Evolutionary conservation across 2,888 invertebrate species (phyloP).

Genomic region (Eupithecia pulchellata): DNA sequence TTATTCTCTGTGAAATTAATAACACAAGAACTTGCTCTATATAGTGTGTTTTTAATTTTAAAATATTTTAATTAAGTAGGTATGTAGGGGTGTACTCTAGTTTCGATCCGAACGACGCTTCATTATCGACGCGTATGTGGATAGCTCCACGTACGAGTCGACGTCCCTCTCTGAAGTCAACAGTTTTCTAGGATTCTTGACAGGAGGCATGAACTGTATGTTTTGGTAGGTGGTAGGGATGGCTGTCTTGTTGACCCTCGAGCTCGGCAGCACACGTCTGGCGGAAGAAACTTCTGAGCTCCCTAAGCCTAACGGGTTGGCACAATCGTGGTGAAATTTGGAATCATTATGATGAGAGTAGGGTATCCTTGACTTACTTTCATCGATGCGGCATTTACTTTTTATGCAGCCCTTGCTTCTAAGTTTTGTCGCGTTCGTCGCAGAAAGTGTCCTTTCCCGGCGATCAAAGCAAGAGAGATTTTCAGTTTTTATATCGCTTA

Average conservation of each 20-base stretch:
- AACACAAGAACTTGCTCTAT: background rate
- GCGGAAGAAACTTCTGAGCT: background rate
- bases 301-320: constrained; percentile 21
- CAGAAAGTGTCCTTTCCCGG: constrained; percentile 27
- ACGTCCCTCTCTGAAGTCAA: constrained; percentile 59
- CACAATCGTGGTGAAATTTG: constrained; percentile 64
- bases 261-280: background rate
- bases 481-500: constrained; percentile 54
- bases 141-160: constrained; percentile 47
- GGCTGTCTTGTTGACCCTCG: background rate
- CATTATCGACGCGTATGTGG: background rate
- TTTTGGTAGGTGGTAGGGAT: background rate
- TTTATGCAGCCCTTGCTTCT: constrained; percentile 39
- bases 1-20: background rate
- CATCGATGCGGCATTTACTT: constrained; percentile 29
- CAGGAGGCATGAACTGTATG: constrained; percentile 11
- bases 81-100: background rate
- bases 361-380: constrained; percentile 50
- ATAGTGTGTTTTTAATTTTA: background rate
- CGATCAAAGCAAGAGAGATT: constrained; percentile 26
- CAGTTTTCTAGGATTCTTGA: constrained; percentile 57
- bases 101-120: background rate
- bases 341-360: constrained; percentile 58
- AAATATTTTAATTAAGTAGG: background rate
- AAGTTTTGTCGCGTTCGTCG: constrained; percentile 31